Conservation (phyloP, 2,888 invertebrate species). For the Euplexia lucipara region DNA sequence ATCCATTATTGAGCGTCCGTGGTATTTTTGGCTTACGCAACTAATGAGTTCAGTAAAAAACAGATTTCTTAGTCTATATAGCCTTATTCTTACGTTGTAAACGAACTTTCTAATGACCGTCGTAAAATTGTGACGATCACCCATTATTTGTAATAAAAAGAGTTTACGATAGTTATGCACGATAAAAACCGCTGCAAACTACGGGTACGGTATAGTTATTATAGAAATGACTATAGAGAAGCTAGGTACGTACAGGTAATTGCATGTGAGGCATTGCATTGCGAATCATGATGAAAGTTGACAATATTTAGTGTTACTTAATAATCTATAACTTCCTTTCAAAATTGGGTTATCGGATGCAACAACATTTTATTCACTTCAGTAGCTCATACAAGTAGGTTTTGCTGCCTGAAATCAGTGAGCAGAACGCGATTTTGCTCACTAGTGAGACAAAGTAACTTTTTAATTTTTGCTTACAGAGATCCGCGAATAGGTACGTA, state of each 20-base stretch:
- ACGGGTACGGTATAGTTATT: constrained; percentile 28
- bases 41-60: constrained; percentile 52
- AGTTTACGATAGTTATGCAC: constrained; percentile 44
- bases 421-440: no score
- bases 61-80: constrained; percentile 52
- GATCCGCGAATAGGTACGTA: no score
- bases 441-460: no score
- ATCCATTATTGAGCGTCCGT: constrained; percentile 3
- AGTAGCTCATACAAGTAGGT: no score
- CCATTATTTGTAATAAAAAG: constrained; percentile 62
- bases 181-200: constrained; percentile 55
- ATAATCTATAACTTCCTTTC: no score
- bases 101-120: constrained; percentile 71
- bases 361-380: no score
- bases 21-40: constrained; percentile 46
- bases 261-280: constrained; percentile 27
- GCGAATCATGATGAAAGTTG: constrained; percentile 31
- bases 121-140: constrained; percentile 60
- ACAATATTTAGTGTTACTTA: constrained; percentile 5
- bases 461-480: no score
- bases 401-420: no score
- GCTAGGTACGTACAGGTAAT: constrained; percentile 35
- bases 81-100: constrained; percentile 63
- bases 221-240: constrained; percentile 45
- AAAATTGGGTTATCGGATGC: no score